These are phyloP conservation scores for Glossosoma conforme DNA, from an alignment of 1,140 invertebrate genomes.

Conservation along the genomic window DNA sequence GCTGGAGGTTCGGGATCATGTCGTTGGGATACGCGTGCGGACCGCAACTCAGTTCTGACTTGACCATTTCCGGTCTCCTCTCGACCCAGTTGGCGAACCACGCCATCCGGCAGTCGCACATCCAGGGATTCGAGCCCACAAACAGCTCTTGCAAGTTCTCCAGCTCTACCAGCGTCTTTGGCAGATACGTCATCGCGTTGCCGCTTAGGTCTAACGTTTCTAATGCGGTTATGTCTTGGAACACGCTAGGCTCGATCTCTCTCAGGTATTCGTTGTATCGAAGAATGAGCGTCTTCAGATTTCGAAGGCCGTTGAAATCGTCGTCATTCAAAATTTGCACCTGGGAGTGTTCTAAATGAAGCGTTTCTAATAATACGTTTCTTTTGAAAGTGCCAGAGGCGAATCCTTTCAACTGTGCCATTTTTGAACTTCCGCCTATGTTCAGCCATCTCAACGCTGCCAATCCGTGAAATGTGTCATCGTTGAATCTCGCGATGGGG, in stretches of 20 bases:
- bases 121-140: constrained; percentile 72
- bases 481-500: constrained; percentile 54
- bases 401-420: constrained; percentile 49
- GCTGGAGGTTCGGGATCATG: constrained; percentile 59
- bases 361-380: constrained; percentile 49
- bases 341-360: constrained; percentile 56
- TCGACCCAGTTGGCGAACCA: constrained; percentile 74
- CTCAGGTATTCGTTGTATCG: constrained; percentile 53
- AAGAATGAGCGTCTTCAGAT: constrained; percentile 55
- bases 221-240: constrained; percentile 55
- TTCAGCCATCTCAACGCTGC: constrained; percentile 51
- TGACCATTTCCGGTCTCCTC: constrained; percentile 38
- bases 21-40: constrained; percentile 59
- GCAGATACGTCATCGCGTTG: constrained; percentile 68
- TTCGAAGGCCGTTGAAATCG: constrained; percentile 53
- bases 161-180: constrained; percentile 62
- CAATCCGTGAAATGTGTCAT: constrained; percentile 56
- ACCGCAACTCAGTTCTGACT: constrained; percentile 56
- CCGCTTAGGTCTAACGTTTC: constrained; percentile 66
- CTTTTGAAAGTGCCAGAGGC: constrained; percentile 54
- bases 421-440: constrained; percentile 58
- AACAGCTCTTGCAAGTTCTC: constrained; percentile 58
- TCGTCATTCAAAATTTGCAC: constrained; percentile 52
- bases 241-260: constrained; percentile 58
- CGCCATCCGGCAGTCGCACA: constrained; percentile 83